These are phyloP conservation scores for Tridacna gigas DNA, from an alignment of 2,888 invertebrate genomes.

Conservation along the genomic window DNA sequence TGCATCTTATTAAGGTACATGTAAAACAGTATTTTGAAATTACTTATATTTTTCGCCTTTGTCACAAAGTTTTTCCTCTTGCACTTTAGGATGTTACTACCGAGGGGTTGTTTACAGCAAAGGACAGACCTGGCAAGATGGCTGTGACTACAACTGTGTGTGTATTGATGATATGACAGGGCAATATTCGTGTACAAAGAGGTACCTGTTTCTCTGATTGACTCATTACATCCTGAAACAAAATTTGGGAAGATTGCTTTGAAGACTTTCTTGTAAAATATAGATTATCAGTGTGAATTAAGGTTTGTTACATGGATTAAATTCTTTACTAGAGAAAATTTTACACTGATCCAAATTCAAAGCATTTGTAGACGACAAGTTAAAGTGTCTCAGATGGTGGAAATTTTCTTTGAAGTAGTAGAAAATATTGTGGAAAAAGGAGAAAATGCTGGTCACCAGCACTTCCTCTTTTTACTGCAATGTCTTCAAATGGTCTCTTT, in stretches of 20 bases:
- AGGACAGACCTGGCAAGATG: conserved; percentile 73
- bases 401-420: background rate
- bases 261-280: background rate
- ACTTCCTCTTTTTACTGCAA: background rate
- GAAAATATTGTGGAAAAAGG: background rate
- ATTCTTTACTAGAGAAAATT: background rate
- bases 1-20: no score
- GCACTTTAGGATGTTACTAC: conserved; percentile 52
- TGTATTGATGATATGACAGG: conserved; percentile 72
- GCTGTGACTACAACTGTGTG: conserved; percentile 71
- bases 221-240: background rate
- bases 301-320: background rate
- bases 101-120: conserved; percentile 68
- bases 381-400: no score
- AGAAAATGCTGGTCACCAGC: background rate
- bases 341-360: no score
- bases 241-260: background rate
- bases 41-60: background rate
- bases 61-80: no score
- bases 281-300: background rate
- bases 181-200: conserved; percentile 74
- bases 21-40: background rate
- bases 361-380: no score
- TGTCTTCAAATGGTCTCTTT: background rate
- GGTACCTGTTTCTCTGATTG: conserved; percentile 40